Percentiles rank a stretch among this genome's conserved stretches.
These are phyloP conservation scores for Leptodactylus fallax DNA, from an alignment of 2,797 vertebrate genomes.

Conservation along the genomic window DNA sequence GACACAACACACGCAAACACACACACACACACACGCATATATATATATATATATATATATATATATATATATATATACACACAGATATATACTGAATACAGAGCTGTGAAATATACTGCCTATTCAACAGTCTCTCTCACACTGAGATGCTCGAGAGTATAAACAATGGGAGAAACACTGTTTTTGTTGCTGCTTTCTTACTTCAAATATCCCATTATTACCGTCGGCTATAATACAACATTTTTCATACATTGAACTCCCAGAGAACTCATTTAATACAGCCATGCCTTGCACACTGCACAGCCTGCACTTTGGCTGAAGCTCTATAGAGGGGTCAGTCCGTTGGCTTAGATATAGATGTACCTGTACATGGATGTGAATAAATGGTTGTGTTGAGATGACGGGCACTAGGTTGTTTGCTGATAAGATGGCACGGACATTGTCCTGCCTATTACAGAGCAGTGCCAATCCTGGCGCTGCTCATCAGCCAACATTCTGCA, in stretches of 20 bases:
- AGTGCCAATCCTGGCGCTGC: neutral
- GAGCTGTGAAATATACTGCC: neutral
- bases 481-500: neutral
- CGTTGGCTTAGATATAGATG: neutral
- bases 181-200: neutral
- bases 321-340: neutral
- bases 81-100: neutral
- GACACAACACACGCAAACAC: no score
- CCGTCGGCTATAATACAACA: neutral
- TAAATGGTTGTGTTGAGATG: neutral
- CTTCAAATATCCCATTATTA: neutral
- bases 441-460: slow-evolving; percentile 21
- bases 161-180: neutral
- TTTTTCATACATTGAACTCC: neutral
- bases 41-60: no score
- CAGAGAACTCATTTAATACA: neutral
- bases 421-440: slow-evolving; percentile 13
- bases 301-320: neutral
- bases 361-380: neutral
- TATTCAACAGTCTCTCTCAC: neutral
- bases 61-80: no score
- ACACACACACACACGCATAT: no score
- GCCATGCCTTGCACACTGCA: neutral
- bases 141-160: neutral
- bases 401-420: neutral